A percentile compares a stretch with the other conserved stretches of the same genome.
phyloP scores from a whole-genome alignment of 2,113 vertebrate species.

The Panthera uncia region DNA sequence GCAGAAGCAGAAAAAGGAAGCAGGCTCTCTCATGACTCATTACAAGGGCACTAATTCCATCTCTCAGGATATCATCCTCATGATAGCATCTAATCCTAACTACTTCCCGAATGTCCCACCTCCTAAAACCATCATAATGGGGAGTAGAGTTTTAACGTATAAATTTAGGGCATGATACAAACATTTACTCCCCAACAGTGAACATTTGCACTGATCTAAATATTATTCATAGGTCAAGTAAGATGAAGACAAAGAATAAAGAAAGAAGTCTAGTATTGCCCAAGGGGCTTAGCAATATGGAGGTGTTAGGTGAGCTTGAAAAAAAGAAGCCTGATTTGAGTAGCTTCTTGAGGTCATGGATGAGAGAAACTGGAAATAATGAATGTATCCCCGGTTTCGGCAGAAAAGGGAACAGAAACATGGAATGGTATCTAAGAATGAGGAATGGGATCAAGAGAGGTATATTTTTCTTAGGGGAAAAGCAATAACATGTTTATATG shows the following conservation, averaged over 20 bases:
- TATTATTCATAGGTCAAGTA: neutral
- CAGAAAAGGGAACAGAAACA: neutral
- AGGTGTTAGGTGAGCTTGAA: neutral
- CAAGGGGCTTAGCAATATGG: neutral
- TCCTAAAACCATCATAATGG: neutral
- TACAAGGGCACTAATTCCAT: neutral
- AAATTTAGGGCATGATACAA: neutral
- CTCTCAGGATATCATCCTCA: neutral
- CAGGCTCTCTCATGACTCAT: neutral
- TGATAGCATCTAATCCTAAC: neutral
- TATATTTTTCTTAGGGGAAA: neutral
- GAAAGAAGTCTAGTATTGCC: neutral
- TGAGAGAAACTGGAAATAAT: neutral
- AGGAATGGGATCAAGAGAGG: neutral
- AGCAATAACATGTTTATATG: neutral
- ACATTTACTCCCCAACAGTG: neutral
- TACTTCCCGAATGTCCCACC: neutral
- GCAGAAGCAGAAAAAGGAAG: neutral
- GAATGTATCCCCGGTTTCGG: neutral
- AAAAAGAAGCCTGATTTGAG: neutral
- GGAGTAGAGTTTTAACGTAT: neutral
- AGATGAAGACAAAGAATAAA: neutral
- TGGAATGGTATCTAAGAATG: neutral
- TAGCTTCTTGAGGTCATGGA: neutral
- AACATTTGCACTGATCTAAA: neutral